Evolutionary conservation across 35 echinoderm and acorn worm species (phyloP), one percentile per base, ranked within the genome.

Genomic region (Antedon bifida): DNA sequence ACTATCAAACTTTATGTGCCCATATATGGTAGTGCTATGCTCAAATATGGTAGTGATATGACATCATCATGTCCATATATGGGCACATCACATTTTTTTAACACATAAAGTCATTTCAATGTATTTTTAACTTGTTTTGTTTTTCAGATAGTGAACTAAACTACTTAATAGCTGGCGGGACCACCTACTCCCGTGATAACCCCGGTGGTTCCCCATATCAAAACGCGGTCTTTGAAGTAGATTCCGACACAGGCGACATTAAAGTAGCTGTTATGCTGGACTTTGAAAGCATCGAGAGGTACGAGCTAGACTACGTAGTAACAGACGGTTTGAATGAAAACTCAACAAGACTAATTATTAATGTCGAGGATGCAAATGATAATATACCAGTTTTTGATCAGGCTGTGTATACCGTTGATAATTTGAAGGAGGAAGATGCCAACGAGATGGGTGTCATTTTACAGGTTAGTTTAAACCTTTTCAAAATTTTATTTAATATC

Each of bases 291-390:
- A 28, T 73, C 30, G 34, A 79, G 35, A 56, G 39, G 4, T 99
- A 92, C 51, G 55, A 29, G 13, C 34, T 99, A 30, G 38, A 82
- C n/a, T 99, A 99, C 85, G 82, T 85, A 39, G 95, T 88, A 30
- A 92, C 87, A 30, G 95, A 99, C 35, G 95, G 95, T 28, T 75
- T 90, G 0, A 81, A 93, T 45, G 78, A 78, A 10, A 85, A 51
- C 17, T 64, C 32, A 33, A 92, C 91, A 12, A 82, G 30, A 28
- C 84, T 99, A 9, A 35, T 31, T 30, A 85, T 99, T 9, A 78
- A 78, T 21, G 46, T 99, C 14, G 44, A 3, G 19, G 89, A 99
- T 55, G 83, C 92, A 28, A 99, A 99, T 35, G 95, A 99, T 33
- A 87, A 88, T 11, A 80, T 33, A 33, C 95, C 95, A 16, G 82